A percentile compares a stretch with the other conserved stretches of the same genome.
Conservation (phyloP, 2,113 vertebrate genomes). For the Xyrauchen texanus region DNA sequence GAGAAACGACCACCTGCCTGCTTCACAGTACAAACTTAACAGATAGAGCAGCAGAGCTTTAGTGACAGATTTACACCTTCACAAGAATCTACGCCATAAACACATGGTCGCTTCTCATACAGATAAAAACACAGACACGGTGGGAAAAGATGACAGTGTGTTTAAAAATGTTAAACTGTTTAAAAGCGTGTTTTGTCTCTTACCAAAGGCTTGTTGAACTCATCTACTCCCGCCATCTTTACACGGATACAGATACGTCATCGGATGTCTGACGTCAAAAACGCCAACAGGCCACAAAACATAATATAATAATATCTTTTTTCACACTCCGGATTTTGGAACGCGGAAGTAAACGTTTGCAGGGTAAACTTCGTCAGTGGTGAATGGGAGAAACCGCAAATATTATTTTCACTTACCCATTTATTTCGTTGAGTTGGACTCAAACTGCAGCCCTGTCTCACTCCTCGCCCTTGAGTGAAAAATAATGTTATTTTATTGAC, state of each 20-base stretch:
- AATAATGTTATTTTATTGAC: too few relatives aligned
- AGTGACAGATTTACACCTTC: not conserved
- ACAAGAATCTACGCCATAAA: not conserved
- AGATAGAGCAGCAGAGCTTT: not conserved
- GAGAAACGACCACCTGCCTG: not conserved
- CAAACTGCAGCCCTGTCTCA: too few relatives aligned
- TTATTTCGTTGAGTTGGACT: too few relatives aligned
- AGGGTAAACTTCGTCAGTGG: too few relatives aligned
- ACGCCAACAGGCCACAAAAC: not conserved
- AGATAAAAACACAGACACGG: not conserved
- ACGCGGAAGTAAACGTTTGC: too few relatives aligned
- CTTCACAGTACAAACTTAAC: not conserved
- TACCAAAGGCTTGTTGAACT: constrained; percentile 67
- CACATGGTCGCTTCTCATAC: not conserved
- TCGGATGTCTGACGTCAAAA: constrained; percentile 33
- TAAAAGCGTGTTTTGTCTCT: constrained; percentile 27
- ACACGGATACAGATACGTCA: constrained; percentile 50
- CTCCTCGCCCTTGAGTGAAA: too few relatives aligned
- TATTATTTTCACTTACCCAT: too few relatives aligned
- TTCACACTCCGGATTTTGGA: too few relatives aligned
- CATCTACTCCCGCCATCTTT: constrained; percentile 72
- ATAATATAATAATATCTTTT: not conserved
- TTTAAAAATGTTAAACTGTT: not conserved
- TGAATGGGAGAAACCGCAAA: too few relatives aligned
- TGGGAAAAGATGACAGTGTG: not conserved